Conservation (phyloP, 2,113 vertebrate species). For the Psophia crepitans region DNA sequence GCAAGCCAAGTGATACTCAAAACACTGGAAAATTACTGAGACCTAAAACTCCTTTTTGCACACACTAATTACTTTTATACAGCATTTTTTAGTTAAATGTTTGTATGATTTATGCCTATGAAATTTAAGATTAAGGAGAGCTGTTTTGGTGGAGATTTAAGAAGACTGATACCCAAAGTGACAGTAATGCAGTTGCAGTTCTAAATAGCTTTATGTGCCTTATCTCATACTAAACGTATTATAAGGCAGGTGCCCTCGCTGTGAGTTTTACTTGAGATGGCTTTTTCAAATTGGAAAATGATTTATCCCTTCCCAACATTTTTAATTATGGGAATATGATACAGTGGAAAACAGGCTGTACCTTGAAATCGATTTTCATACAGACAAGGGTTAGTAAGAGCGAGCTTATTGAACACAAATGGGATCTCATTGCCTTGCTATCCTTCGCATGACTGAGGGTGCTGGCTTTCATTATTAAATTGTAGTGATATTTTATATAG, state of each 20-base stretch:
- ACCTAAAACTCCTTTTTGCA: not conserved
- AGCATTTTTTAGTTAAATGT: not conserved
- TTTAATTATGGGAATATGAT: not conserved
- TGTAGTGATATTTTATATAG: not conserved
- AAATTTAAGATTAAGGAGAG: not conserved
- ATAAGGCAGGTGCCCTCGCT: not conserved
- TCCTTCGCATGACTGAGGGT: not conserved
- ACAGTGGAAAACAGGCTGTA: not conserved
- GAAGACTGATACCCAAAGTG: not conserved
- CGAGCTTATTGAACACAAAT: not conserved
- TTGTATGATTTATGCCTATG: not conserved
- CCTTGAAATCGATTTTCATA: not conserved
- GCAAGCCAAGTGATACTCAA: not conserved
- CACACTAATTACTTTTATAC: not conserved
- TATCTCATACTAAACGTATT: not conserved
- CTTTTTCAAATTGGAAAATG: not conserved
- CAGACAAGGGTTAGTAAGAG: not conserved
- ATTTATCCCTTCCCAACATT: not conserved
- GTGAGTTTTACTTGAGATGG: not conserved
- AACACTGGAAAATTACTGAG: not conserved
- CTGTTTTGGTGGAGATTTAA: not conserved
- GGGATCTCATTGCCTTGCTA: not conserved
- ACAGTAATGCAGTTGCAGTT: not conserved
- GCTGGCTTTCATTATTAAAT: not conserved
- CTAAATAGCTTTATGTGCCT: not conserved